Evolutionary conservation across 2,113 vertebrate species (phyloP), one percentile per base, ranked within the genome.

Genomic region (Ivindomyrus marchei): DNA sequence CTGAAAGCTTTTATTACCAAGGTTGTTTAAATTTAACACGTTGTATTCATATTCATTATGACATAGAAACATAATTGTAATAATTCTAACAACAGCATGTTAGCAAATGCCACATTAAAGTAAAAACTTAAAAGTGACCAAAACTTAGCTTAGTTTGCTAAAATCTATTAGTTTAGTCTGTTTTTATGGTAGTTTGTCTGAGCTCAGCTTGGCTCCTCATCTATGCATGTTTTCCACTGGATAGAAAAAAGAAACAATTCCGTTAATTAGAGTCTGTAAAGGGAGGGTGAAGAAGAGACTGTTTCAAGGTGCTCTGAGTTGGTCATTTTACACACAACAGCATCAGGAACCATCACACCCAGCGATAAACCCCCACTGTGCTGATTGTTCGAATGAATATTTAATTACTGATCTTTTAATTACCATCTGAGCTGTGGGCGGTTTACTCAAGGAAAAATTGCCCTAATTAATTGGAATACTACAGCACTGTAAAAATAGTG

Each of bases 311-410:
- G 91, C 90, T 91, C 93, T 70, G 52, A 94, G 95, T 95, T 94
- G 93, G 93, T 93, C 94, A 93, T 90, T 88, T 56, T 92, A 89
- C 84, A 89, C 85, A 50, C 10, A 27, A 9, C 87, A 46, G 86
- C 90, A 84, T 90, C 53, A 88, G 92, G 92, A 92, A 92, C 90
- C 85, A 17, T 89, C 90, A 89, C 52, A 92, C 84, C 90, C 92
- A 83, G 88, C 88, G 92, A 90, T 91, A 91, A 89, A 52, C 90
- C 89, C 87, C 90, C 91, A 88, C 83, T 85, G 92, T 89, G 90
- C 89, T 92, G 92, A 94, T 94, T 94, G 93, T 93, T 92, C 88
- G 93, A 94, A 94, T 96, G 84, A 95, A 96, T 95, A 95, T 95
- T 95, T 94, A 95, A 95, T 96, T 93, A 93, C 90, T 91, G 90